Base-by-base conservation (phyloP, 2,797 vertebrate genomes). In the Gallinago nigripennis region DNA sequence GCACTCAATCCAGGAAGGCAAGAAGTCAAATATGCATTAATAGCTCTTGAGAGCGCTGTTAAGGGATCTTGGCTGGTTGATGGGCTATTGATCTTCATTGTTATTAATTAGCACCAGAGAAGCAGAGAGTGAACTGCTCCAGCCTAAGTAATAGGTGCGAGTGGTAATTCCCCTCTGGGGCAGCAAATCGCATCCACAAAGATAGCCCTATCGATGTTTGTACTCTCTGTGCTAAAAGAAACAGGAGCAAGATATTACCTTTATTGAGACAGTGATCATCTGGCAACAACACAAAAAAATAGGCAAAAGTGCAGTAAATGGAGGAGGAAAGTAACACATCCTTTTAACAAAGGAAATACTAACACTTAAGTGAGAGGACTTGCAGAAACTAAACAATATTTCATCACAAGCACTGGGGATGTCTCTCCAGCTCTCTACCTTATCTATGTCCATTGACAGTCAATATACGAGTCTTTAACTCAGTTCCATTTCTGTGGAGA, bases 31-130 rank as follows among this genome's bases (percentile, higher is more conserved):
- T 16, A 46, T 46, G 21, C 50, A 35, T 45, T 33, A 83, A 45
- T 14, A 94, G 41, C 68, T 58, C 64, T 45, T 70, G n/a, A 28
- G 18, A 85, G 37, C 71, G 6, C n/a, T 66, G 60, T 35, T 35
- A 21, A 8, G 45, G 20, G 30, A 35, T 66, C 50, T 69, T 54
- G 75, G 17, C 27, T 75, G 21, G 4, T 28, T 65, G 73, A 71
- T 64, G 50, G 53, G 19, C 58, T 82, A 60, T 65, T 82, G 80
- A 94, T 90, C 41, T 80, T 10, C 3, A 15, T 27, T 60, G 45
- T 69, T 82, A 79, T 88, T 91, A 91, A 91, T 95, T 82, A 91
- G 53, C 75, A 78, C 30, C 21, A 75, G n/a, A 80, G 65, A 86
- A 75, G 48, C 28, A 41, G 50, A 71, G n/a, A 83, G n/a, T 16